Conservation (phyloP, 1,140 invertebrate genomes). For the Drosophila orosa region DNA sequence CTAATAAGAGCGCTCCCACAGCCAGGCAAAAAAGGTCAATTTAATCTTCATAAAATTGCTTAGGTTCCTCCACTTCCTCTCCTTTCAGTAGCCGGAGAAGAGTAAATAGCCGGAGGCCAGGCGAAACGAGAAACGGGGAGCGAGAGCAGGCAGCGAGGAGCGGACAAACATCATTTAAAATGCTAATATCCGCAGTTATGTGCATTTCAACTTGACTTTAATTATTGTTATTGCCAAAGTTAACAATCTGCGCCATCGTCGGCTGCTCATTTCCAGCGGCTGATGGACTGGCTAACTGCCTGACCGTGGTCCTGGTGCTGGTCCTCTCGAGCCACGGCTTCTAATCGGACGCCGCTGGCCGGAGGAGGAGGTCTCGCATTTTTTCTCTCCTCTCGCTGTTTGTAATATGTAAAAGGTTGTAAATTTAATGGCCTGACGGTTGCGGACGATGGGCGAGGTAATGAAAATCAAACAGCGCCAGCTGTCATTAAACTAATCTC, state of each 20-base stretch:
- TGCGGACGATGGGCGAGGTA: slow-evolving; percentile 54
- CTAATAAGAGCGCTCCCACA: slow-evolving; percentile 24
- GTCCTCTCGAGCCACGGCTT: slow-evolving; percentile 30
- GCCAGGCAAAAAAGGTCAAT: slow-evolving; percentile 66
- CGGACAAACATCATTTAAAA: slow-evolving; percentile 81
- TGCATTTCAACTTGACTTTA: slow-evolving; percentile 83
- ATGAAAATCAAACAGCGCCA: slow-evolving; percentile 82
- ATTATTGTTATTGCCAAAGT: slow-evolving; percentile 84
- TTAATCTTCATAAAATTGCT: slow-evolving; percentile 79
- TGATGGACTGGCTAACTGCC: slow-evolving; percentile 76
- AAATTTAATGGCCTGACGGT: slow-evolving; percentile 74
- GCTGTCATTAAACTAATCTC: slow-evolving; percentile 82
- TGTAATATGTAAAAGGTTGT: slow-evolving; percentile 79
- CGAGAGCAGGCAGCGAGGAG: slow-evolving; percentile 16
- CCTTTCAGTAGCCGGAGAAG: slow-evolving; percentile 29
- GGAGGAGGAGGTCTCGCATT: slow-evolving; percentile 28
- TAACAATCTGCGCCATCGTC: slow-evolving; percentile 76
- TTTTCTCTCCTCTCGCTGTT: slow-evolving; percentile 30
- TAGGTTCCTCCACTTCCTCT: slow-evolving; percentile 37
- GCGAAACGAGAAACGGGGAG: background rate
- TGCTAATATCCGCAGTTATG: slow-evolving; percentile 82
- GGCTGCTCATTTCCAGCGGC: slow-evolving; percentile 64
- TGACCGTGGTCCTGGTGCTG: background rate
- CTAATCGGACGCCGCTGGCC: slow-evolving; percentile 54
- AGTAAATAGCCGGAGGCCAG: slow-evolving; percentile 53